Evolutionary conservation across 2,797 vertebrate genomes (phyloP).

Genomic region (Dipus sagitta): DNA sequence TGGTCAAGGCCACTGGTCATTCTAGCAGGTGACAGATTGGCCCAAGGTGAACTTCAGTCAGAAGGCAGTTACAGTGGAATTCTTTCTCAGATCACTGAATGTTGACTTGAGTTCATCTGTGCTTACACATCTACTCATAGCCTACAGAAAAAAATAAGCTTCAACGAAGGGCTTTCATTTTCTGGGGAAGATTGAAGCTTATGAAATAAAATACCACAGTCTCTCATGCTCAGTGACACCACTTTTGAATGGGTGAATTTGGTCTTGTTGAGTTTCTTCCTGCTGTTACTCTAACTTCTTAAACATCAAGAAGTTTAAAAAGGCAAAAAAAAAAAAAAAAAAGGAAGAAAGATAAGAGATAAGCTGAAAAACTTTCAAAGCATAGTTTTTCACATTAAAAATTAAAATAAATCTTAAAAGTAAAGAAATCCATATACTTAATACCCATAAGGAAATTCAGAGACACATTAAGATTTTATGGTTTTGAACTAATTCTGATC

Average conservation of each 20-base stretch:
- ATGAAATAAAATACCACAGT: slow-evolving; percentile 51
- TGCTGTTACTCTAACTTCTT: slow-evolving; percentile 34
- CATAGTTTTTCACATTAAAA: slow-evolving; percentile 29
- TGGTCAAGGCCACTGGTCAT: background rate
- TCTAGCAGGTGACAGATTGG: background rate
- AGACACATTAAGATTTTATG: no score
- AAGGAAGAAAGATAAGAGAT: background rate
- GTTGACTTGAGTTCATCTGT: background rate
- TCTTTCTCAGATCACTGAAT: background rate
- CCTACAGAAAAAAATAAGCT: background rate
- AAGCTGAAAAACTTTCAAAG: slow-evolving; percentile 50
- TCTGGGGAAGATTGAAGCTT: slow-evolving; percentile 42
- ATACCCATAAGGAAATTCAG: background rate
- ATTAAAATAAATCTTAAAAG: slow-evolving; percentile 35
- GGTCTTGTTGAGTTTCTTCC: background rate
- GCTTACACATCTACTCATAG: background rate
- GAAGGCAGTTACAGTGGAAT: background rate
- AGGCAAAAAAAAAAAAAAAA: background rate
- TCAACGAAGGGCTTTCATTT: slow-evolving; percentile 50
- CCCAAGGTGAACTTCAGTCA: background rate
- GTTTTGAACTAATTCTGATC: no score
- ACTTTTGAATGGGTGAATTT: slow-evolving; percentile 40
- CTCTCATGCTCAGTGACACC: background rate
- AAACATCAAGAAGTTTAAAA: slow-evolving; percentile 25
- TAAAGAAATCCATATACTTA: slow-evolving; percentile 6